Evolutionary conservation across 92 coral and sea anemone genomes (phyloP), one percentile per base, ranked within the genome.

Genomic region (Epizoanthus fatuus): DNA sequence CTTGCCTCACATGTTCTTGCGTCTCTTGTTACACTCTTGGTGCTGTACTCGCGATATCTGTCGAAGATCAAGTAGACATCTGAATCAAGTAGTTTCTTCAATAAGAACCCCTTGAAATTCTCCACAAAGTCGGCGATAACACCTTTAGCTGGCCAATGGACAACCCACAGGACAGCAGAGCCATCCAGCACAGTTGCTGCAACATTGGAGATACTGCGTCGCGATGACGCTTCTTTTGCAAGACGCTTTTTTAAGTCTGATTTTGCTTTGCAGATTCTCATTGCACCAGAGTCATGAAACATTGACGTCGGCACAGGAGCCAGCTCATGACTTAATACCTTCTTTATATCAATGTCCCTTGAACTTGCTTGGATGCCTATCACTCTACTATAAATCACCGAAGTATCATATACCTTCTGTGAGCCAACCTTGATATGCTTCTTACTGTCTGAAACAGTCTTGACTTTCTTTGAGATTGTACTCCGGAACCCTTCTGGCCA

Each of bases 301-400:
- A 91, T 83, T 22, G 94, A 83, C 7, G 93, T 89, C 22, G 88
- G 93, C n/a, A 92, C 89, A 44, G 95, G 93, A 60, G 93, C 85
- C 7, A 92, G 72, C 40, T 89, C 93, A 56, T 81, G 86, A 59
- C 90, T 64, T 59, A 89, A 63, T 15, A 89, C 89, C 4, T 68
- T 74, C 83, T 81, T 69, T 14, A 89, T 86, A 59, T 86, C 89
- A 17, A 86, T 74, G 66, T 86, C 86, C 53, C 87, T 77, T 25
- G 89, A 60, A 68, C 87, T 89, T 49, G 89, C 91, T 85, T 88
- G 90, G 35, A 92, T 75, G 74, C 88, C 82, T 19, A 75, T 89
- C 32, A 92, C 93, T 58, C 88, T 20, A 66, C 86, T 74, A 79
- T 92, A 89, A 32, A 92, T 89, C 14, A 92, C 63, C 3, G 85